These are phyloP conservation scores for Babyrousa celebensis DNA, from an alignment of 2,797 vertebrate species.

Conservation along the genomic window DNA sequence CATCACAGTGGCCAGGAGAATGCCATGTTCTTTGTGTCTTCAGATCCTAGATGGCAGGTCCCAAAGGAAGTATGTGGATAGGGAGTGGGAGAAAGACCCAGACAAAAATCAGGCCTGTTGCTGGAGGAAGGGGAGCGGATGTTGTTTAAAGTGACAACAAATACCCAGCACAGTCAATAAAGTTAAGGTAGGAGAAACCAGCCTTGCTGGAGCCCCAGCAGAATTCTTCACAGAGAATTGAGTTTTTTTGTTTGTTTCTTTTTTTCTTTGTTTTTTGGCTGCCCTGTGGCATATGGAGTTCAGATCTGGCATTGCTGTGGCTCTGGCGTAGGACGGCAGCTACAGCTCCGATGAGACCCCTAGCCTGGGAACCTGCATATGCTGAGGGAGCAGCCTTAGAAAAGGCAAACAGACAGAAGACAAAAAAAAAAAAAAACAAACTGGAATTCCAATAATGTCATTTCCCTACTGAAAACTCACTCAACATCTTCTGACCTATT, in stretches of 20 bases:
- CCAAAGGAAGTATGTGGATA: not conserved
- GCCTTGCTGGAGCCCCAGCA: not conserved
- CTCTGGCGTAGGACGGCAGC: too few relatives aligned
- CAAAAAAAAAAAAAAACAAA: too few relatives aligned
- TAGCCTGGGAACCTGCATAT: too few relatives aligned
- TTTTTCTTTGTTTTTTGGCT: too few relatives aligned
- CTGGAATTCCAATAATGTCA: not conserved
- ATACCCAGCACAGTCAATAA: not conserved
- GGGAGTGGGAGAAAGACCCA: not conserved
- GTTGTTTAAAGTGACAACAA: not conserved
- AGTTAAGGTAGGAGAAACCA: not conserved
- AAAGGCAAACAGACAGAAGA: too few relatives aligned
- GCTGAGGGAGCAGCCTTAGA: too few relatives aligned
- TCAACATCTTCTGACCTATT: not conserved
- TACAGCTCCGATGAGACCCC: too few relatives aligned
- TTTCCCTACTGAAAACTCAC: slow-evolving; percentile 40
- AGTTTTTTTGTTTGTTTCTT: too few relatives aligned
- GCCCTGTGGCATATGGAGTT: too few relatives aligned
- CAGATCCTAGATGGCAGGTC: not conserved
- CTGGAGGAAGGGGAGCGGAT: not conserved
- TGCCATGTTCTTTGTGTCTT: not conserved
- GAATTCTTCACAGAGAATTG: not conserved
- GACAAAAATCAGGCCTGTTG: not conserved
- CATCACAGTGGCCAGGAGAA: not conserved
- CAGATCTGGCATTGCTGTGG: too few relatives aligned